Evolutionary conservation across 2,888 invertebrate species (phyloP), one percentile per base, ranked within the genome.

Genomic region (Drosophila meridiana): DNA sequence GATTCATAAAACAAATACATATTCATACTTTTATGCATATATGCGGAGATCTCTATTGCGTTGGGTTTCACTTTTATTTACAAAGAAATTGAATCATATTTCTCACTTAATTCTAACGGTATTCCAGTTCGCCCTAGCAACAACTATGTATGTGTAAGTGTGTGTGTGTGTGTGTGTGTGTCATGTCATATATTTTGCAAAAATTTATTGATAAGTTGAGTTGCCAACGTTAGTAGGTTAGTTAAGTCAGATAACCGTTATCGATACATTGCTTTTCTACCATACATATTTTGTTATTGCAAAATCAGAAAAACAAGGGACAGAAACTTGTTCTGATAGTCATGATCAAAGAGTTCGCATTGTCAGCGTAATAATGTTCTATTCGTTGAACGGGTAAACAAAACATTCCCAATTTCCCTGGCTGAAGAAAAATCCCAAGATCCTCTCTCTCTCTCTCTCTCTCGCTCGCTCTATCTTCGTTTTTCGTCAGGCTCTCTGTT

Each of bases 41-140:
- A n/a, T 6, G n/a, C 32, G 30, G 1, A 20, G 43, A 32, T 59
- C 30, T n/a, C 13, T 36, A 45, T 58, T 59, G 28, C 32, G 8
- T 40, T 43, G 36, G 38, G 70, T 84, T 89, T 84, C 88, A 84
- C 90, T 89, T 84, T 87, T 84, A 57, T 75, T 83, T 71, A 40
- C 66, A 47, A 55, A 32, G 64, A 72, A 80, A 76, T 58, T 82
- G 79, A 87, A 65, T 83, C 74, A 83, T 55, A 53, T 62, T 61
- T 6, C 55, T n/a, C 36, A 30, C 36, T 36, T 20, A n/a, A 11
- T 26, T 0, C 30, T 61, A 67, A 67, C 62, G 62, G 62, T 62
- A 45, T 36, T 43, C 42, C 2, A 36, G 11, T 53, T 20, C 58
- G 30, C 7, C 60, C n/a, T 73, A 48, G 61, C 69, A 85, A 83